Conservation (phyloP, 2,888 invertebrate genomes). For the Caenorhabditis sp. region DNA sequence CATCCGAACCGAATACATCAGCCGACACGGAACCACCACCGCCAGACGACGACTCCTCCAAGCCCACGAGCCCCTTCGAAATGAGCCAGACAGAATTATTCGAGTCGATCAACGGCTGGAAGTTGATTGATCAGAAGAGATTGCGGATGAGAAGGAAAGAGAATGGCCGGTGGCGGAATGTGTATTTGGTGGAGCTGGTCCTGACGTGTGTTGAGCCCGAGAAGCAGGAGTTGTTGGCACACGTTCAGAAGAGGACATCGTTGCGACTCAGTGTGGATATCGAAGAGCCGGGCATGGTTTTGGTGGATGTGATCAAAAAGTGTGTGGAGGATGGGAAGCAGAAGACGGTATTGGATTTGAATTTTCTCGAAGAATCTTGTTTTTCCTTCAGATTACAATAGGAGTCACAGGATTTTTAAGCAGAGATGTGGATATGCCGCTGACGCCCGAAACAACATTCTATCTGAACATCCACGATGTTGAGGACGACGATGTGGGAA, state of each 20-base stretch:
- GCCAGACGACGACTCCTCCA: background rate
- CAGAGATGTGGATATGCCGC: background rate
- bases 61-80: background rate
- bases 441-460: conserved; percentile 7
- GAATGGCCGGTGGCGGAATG: conserved; percentile 41
- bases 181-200: conserved; percentile 33
- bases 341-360: conserved; percentile 22
- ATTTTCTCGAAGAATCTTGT: background rate
- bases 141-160: conserved; percentile 27
- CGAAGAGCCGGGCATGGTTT: conserved; percentile 38
- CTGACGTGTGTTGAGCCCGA: conserved; percentile 38
- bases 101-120: conserved; percentile 40
- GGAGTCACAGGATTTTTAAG: conserved; percentile 24
- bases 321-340: background rate
- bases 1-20: conserved; percentile 1
- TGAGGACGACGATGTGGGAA: conserved; percentile 12
- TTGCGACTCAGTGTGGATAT: conserved; percentile 36
- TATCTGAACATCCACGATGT: conserved; percentile 29
- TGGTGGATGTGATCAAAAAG: conserved; percentile 37
- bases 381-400: conserved; percentile 36
- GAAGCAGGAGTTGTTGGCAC: background rate
- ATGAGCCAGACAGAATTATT: conserved; percentile 34
- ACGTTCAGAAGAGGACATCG: background rate
- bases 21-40: background rate
- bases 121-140: conserved; percentile 23